Evolutionary conservation across 2,113 vertebrate genomes (phyloP), one percentile per base, ranked within the genome.

Genomic region (Hyperoodon ampullatus): DNA sequence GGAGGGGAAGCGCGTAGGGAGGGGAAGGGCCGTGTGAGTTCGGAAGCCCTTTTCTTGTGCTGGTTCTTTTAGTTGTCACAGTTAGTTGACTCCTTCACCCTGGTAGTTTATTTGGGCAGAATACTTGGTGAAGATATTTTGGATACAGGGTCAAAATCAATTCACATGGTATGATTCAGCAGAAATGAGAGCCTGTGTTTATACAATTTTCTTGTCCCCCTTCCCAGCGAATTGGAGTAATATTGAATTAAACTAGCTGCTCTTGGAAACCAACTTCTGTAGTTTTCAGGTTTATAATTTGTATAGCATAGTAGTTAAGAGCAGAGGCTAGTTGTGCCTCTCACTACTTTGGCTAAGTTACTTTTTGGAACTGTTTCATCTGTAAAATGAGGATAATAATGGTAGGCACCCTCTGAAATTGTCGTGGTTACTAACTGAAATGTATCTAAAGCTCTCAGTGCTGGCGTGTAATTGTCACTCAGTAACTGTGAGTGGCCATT

Each of bases 311-410:
- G 61, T 35, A 19, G 4, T 28, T 8, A 35, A 30, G 53, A 30
- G 39, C 5, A 8, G 21, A 10, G 44, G 47, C 33, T n/a, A 1
- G 74, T 1, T 26, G 16, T 2, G 6, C 50, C 28, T 0, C 35
- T 39, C 3, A 66, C 19, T 44, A 4, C 50, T 83, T n/a, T 12
- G 80, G 85, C 2, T 1, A 23, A 16, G 63, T 84, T 84, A 19
- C 60, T 55, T 33, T 53, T 35, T 42, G 50, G 63, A 84, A 11
- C 68, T 15, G 58, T 33, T 28, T 87, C 53, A 6, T 63, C 72
- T 81, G 50, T 9, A 23, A 7, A 35, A 24, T 19, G 35, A 19
- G 33, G 13, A 18, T 23, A 4, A 4, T 23, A 16, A 28, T 8
- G 2, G 44, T 66, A 58, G 77, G 39, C n/a, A 42, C 33, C 15